Evolutionary conservation across 35 echinoderm and acorn worm genomes (phyloP).

Genomic region (Heliocidaris tuberculata): DNA sequence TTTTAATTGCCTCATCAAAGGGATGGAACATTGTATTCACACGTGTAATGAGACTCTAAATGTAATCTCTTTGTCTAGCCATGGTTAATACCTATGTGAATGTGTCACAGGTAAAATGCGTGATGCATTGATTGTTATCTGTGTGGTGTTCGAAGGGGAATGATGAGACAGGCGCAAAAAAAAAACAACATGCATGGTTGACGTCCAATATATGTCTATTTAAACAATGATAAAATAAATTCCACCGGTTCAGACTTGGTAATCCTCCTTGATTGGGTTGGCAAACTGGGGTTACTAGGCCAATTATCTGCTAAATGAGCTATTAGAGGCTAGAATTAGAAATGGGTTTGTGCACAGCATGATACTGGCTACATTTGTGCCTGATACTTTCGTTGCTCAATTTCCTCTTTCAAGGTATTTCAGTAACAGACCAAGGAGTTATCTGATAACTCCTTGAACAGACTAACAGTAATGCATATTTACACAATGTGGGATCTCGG

Average conservation of each 20-base stretch:
- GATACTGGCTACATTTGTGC: no score
- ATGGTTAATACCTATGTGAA: neutral
- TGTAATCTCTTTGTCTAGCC: neutral
- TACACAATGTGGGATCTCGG: no score
- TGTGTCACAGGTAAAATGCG: neutral
- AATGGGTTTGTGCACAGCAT: no score
- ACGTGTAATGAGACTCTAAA: neutral
- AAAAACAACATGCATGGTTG: neutral
- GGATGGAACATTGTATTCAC: neutral
- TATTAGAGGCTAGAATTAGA: neutral
- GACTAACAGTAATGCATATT: no score
- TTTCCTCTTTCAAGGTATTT: no score
- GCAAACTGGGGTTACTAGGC: neutral
- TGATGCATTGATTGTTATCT: neutral
- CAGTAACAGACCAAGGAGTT: no score
- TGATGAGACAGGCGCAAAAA: neutral
- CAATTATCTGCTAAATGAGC: neutral
- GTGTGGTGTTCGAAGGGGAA: neutral
- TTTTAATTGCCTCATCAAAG: neutral
- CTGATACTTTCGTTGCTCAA: no score
- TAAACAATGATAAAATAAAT: constrained; percentile 13
- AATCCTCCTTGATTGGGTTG: neutral
- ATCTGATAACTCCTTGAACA: no score
- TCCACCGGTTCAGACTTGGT: neutral
- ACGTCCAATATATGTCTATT: neutral